These are phyloP conservation scores for Oryzias celebensis DNA, from an alignment of 2,113 vertebrate genomes.

Conservation along the genomic window DNA sequence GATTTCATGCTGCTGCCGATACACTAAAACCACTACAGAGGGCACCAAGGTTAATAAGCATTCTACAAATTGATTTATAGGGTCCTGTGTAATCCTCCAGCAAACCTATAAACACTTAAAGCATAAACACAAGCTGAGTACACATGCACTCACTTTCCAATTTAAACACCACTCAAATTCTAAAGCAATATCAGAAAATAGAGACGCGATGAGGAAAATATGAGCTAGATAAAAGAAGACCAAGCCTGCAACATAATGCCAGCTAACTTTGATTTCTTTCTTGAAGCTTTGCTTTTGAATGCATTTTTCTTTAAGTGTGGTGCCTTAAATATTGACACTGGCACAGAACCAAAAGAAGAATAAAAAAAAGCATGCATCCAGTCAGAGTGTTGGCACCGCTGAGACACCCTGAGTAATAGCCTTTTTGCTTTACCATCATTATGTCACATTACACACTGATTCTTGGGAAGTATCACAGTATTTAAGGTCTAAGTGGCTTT, in stretches of 20 bases:
- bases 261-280: constrained; percentile 21
- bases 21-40: constrained; percentile 52
- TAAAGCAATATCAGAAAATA: neutral
- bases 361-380: constrained; percentile 11
- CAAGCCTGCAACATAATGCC: constrained; percentile 13
- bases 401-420: neutral
- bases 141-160: constrained; percentile 3
- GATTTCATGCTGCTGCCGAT: constrained; percentile 55
- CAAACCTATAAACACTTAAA: constrained; percentile 14
- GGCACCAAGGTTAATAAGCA: constrained; percentile 57
- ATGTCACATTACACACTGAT: constrained; percentile 11
- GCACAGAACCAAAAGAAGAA: constrained; percentile 10
- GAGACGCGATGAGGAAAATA: neutral
- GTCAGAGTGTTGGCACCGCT: constrained; percentile 4
- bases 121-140: neutral
- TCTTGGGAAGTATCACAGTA: constrained; percentile 8
- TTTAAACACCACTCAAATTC: constrained; percentile 4
- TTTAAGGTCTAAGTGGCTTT: constrained; percentile 20
- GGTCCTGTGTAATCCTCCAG: constrained; percentile 45
- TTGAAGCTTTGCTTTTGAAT: constrained; percentile 23
- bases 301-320: constrained; percentile 21
- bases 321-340: constrained; percentile 27
- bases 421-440: constrained; percentile 9
- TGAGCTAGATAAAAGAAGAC: constrained; percentile 2
- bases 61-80: constrained; percentile 61